Conservation (phyloP, 2,113 vertebrate species). For the Eurystomus gularis region DNA sequence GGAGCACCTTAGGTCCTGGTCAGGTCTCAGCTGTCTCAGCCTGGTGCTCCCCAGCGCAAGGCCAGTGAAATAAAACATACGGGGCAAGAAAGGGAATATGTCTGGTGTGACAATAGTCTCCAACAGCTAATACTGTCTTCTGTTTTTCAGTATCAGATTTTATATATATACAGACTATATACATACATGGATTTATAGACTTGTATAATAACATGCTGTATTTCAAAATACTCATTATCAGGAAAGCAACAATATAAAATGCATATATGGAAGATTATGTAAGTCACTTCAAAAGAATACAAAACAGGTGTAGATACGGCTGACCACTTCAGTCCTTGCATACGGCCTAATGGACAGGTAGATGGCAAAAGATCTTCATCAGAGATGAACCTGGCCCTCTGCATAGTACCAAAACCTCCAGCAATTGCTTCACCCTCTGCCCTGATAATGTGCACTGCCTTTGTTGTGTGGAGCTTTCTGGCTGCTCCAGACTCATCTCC, state of each 20-base stretch:
- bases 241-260: not conserved
- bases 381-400: not conserved
- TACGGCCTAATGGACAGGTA: not conserved
- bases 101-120: not conserved
- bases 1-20: too few species aligned
- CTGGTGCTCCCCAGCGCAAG: too few species aligned
- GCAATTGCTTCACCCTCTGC: not conserved
- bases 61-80: not conserved
- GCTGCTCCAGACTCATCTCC: not conserved
- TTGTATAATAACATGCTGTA: not conserved
- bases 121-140: not conserved
- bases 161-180: not conserved
- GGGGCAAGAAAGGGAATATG: not conserved
- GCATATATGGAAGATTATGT: not conserved
- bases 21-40: too few species aligned
- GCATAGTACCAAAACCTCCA: not conserved
- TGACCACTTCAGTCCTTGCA: not conserved
- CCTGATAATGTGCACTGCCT: not conserved
- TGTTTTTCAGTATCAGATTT: not conserved
- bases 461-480: not conserved
- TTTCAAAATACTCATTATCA: not conserved
- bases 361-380: not conserved
- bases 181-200: not conserved
- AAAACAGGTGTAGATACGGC: fast-evolving
- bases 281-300: not conserved